Evolutionary conservation across 2,113 vertebrate genomes (phyloP).

Genomic region (Phrynosoma blainvillii): DNA sequence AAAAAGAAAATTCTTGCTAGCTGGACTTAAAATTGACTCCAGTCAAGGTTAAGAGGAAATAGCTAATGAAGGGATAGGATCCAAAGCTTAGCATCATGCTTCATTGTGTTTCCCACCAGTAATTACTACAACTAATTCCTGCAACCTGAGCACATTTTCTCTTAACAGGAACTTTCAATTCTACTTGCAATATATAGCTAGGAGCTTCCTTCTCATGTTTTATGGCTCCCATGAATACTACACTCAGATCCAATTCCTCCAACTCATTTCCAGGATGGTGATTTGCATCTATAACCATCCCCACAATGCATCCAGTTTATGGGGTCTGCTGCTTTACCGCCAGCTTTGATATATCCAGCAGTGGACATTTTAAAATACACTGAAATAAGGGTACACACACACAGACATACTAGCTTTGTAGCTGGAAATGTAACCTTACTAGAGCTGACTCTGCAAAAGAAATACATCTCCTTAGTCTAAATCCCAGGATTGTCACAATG

Average conservation of each 20-base stretch:
- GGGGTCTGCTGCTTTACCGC: conserved; percentile 31
- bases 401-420: not conserved
- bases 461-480: not conserved
- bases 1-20: conserved; percentile 55
- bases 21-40: conserved; percentile 71
- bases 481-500: not conserved
- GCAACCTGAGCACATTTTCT: conserved; percentile 71
- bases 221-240: conserved; percentile 64
- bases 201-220: conserved; percentile 63
- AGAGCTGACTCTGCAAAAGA: conserved; percentile 33
- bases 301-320: conserved; percentile 45
- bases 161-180: conserved; percentile 72
- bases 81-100: conserved; percentile 75
- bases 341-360: not conserved
- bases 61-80: conserved; percentile 81
- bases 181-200: conserved; percentile 51
- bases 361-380: not conserved
- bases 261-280: conserved; percentile 53
- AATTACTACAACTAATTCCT: conserved; percentile 77
- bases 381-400: conserved; percentile 19
- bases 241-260: conserved; percentile 61
- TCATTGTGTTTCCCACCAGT: conserved; percentile 75
- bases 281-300: conserved; percentile 64
- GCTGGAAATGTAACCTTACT: conserved; percentile 8
- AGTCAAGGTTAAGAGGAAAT: conserved; percentile 82